phyloP scores from a whole-genome alignment of 2,113 vertebrate genomes.

The Apodemus sylvaticus region DNA sequence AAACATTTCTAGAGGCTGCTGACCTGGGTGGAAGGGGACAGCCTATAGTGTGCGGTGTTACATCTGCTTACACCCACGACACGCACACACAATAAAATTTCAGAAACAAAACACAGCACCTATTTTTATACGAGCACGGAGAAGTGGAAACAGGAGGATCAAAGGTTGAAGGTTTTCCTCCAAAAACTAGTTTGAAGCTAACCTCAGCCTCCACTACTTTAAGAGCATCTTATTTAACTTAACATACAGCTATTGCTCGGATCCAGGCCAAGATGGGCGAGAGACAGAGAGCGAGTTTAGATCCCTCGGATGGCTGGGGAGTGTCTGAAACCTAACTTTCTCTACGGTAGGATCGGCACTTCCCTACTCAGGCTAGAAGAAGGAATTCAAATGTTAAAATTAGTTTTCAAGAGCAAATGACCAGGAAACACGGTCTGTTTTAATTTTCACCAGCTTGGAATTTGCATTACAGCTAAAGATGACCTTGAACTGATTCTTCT shows the following conservation, averaged over 20 bases:
- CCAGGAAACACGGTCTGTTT: neutral
- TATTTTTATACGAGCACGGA: neutral
- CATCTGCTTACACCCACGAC: neutral
- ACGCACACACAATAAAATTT: neutral
- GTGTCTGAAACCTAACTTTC: neutral
- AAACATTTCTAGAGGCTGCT: neutral
- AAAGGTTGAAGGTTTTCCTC: neutral
- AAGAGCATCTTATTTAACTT: neutral
- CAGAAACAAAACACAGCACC: neutral
- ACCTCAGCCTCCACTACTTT: neutral
- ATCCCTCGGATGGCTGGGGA: neutral
- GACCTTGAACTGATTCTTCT: neutral
- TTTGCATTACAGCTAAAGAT: neutral
- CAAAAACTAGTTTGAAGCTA: neutral
- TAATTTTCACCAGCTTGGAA: neutral
- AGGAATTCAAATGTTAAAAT: neutral
- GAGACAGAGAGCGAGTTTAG: neutral
- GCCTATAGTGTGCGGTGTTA: neutral
- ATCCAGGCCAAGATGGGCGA: neutral
- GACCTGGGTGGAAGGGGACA: neutral
- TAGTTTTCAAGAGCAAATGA: neutral
- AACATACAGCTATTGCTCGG: too few species aligned
- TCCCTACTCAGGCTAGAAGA: too few species aligned
- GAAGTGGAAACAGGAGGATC: too few species aligned
- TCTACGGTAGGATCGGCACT: neutral